Evolutionary conservation across 2,113 vertebrate genomes (phyloP).

Genomic region (Crotalus helleri): DNA sequence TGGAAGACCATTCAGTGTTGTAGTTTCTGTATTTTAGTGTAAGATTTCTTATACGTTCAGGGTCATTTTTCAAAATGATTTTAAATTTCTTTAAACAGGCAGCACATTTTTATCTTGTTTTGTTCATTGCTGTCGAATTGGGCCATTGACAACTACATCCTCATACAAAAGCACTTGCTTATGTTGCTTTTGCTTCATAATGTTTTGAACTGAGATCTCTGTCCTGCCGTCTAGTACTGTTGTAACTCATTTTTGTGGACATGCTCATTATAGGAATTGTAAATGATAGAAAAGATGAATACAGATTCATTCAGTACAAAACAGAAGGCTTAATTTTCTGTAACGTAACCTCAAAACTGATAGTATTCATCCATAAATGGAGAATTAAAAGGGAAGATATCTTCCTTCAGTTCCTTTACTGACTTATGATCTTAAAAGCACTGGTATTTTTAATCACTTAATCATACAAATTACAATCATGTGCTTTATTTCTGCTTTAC

Average conservation of each 20-base stretch:
- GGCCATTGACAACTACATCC: neutral
- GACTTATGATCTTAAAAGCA: too few relatives aligned
- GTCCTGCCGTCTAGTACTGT: too few relatives aligned
- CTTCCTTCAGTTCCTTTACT: too few relatives aligned
- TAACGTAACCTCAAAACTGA: too few relatives aligned
- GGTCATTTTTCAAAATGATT: neutral
- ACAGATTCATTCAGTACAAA: too few relatives aligned
- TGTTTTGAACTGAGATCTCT: neutral
- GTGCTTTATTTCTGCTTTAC: too few relatives aligned
- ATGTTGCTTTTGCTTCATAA: neutral
- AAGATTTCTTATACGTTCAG: neutral
- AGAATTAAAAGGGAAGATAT: too few relatives aligned
- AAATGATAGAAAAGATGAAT: too few relatives aligned
- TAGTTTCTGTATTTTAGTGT: neutral
- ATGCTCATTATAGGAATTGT: too few relatives aligned
- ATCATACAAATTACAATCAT: too few relatives aligned
- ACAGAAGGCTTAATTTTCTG: too few relatives aligned
- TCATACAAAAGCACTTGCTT: neutral
- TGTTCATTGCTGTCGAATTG: neutral
- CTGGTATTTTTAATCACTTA: too few relatives aligned
- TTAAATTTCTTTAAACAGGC: neutral
- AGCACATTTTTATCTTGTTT: neutral
- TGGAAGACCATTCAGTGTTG: neutral
- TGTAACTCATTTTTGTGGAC: neutral
- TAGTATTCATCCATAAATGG: neutral